Conservation (phyloP, 2,113 vertebrate species). For the Peromyscus maniculatus region DNA sequence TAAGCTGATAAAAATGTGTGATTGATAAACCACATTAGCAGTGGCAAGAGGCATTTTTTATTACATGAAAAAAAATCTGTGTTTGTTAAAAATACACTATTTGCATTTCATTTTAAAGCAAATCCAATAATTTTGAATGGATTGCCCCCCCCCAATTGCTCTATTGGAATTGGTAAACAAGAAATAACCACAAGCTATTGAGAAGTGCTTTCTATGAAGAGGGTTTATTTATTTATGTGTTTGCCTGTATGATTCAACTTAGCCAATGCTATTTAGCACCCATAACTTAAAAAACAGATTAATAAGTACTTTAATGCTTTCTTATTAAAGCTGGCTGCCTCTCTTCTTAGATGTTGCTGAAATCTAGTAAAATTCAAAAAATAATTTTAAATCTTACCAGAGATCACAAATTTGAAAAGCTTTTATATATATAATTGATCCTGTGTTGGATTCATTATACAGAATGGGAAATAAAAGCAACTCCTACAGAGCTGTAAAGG, state of each 20-base stretch:
- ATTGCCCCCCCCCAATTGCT: neutral
- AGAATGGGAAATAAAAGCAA: conserved; percentile 51
- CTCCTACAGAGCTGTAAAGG: conserved; percentile 29
- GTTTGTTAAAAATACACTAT: neutral
- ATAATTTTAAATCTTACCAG: neutral
- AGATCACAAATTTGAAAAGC: neutral
- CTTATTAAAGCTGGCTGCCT: neutral
- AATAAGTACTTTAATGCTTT: neutral
- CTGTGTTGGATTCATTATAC: neutral
- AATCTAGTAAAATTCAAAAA: neutral
- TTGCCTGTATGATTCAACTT: neutral
- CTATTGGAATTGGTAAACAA: neutral
- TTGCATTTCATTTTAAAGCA: neutral
- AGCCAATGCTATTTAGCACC: neutral
- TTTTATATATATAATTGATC: conserved; percentile 2
- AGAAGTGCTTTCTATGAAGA: neutral
- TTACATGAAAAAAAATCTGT: neutral
- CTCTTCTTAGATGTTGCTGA: neutral
- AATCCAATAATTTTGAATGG: neutral
- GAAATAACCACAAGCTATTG: neutral
- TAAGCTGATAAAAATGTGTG: neutral
- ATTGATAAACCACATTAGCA: neutral
- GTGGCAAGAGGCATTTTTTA: neutral
- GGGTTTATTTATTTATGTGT: neutral
- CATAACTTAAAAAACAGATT: neutral